These are phyloP conservation scores for Sebastes matsubarae DNA, from an alignment of 2,797 vertebrate species.

Conservation along the genomic window DNA sequence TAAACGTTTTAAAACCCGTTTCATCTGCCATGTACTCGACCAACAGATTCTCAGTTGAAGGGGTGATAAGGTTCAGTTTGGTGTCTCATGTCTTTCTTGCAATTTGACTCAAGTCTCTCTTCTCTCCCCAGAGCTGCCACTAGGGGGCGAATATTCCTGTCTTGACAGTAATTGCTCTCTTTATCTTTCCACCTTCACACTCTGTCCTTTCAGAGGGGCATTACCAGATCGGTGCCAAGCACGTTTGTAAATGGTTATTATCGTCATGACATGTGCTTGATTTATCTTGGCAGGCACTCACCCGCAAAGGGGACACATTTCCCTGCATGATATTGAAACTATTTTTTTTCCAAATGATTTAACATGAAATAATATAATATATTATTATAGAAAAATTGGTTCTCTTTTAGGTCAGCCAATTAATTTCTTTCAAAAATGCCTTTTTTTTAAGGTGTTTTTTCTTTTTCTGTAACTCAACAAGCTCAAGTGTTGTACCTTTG, in stretches of 20 bases:
- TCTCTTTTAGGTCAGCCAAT: neutral
- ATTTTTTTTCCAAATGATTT: neutral
- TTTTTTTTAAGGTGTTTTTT: neutral
- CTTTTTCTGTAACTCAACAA: conserved; percentile 6
- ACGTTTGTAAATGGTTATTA: conserved; percentile 15
- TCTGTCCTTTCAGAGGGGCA: conserved; percentile 26
- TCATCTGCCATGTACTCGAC: neutral
- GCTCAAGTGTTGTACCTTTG: conserved; percentile 39
- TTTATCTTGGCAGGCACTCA: conserved; percentile 28
- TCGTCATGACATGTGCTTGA: conserved; percentile 24
- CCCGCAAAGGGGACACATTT: conserved; percentile 10
- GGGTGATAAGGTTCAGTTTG: neutral
- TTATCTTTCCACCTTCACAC: conserved; percentile 17
- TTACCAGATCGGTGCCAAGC: conserved; percentile 21
- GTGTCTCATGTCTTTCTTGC: neutral
- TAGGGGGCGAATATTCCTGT: conserved; percentile 87
- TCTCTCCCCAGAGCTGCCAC: conserved; percentile 65
- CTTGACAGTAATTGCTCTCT: conserved; percentile 89
- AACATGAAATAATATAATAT: neutral
- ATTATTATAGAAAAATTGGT: neutral
- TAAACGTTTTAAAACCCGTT: conserved; percentile 16
- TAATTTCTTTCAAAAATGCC: neutral
- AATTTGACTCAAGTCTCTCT: neutral
- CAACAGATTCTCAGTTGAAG: neutral
- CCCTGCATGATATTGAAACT: conserved; percentile 6